phyloP scores from a whole-genome alignment of 2,888 invertebrate genomes.

The Erebia aethiops region DNA sequence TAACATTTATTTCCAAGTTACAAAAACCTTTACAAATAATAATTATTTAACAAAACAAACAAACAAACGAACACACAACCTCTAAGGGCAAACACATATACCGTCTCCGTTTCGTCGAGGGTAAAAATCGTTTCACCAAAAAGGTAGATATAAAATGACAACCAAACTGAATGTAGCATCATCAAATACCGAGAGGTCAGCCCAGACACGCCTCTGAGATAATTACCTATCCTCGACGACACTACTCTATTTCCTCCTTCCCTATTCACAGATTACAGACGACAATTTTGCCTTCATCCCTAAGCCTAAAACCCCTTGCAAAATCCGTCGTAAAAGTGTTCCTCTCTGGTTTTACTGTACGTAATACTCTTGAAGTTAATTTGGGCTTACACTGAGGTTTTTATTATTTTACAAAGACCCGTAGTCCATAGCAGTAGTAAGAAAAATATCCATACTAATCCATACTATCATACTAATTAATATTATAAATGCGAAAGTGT shows the following conservation, averaged over 20 bases:
- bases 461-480: too few species aligned
- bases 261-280: constrained; percentile 1
- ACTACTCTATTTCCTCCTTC: constrained; percentile 9
- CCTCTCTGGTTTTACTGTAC: neutral
- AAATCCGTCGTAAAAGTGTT: neutral
- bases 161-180: neutral
- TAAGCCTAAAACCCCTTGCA: neutral
- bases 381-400: too few species aligned
- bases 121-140: neutral
- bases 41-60: neutral
- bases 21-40: too few species aligned
- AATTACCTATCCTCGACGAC: constrained; percentile 6
- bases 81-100: too few species aligned
- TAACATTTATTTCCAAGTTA: too few species aligned
- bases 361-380: neutral
- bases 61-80: too few species aligned
- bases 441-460: too few species aligned
- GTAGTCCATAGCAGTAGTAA: too few species aligned
- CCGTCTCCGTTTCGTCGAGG: too few species aligned
- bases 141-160: neutral
- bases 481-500: too few species aligned
- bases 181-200: constrained; percentile 1
- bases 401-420: too few species aligned
- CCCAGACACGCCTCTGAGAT: constrained; percentile 11
- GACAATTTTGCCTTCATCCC: constrained; percentile 5